phyloP scores from a whole-genome alignment of 2,797 vertebrate genomes.

The Aldrovandia affinis region DNA sequence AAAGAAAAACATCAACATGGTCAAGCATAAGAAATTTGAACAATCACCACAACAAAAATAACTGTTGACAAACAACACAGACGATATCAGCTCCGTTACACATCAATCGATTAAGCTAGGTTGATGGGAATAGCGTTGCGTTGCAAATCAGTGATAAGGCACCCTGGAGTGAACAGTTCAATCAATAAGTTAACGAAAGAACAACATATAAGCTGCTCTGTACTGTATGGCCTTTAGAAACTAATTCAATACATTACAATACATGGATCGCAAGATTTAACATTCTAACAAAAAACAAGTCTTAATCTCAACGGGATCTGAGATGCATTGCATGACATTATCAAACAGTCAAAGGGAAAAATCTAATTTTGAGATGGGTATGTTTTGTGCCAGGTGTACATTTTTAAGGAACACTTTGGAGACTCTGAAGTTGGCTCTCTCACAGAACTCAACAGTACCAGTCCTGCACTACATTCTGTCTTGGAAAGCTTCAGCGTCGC shows the following conservation, averaged over 20 bases:
- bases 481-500: not conserved
- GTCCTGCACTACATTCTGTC: not conserved
- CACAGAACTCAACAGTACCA: no score
- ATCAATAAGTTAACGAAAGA: not conserved
- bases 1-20: conserved; percentile 16
- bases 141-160: not conserved
- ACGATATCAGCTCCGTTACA: not conserved
- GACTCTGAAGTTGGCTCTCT: no score
- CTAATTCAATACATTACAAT: not conserved
- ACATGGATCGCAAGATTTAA: not conserved
- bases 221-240: not conserved
- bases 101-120: not conserved
- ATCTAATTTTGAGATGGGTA: no score
- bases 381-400: no score
- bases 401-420: no score
- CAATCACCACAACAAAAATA: not conserved
- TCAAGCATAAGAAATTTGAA: not conserved
- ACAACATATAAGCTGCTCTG: not conserved
- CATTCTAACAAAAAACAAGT: not conserved
- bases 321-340: no score
- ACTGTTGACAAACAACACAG: not conserved
- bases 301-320: no score
- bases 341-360: no score
- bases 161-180: not conserved
- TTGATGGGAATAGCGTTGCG: not conserved